Conservation (phyloP, 2,113 vertebrate genomes). For the Bos javanicus region DNA sequence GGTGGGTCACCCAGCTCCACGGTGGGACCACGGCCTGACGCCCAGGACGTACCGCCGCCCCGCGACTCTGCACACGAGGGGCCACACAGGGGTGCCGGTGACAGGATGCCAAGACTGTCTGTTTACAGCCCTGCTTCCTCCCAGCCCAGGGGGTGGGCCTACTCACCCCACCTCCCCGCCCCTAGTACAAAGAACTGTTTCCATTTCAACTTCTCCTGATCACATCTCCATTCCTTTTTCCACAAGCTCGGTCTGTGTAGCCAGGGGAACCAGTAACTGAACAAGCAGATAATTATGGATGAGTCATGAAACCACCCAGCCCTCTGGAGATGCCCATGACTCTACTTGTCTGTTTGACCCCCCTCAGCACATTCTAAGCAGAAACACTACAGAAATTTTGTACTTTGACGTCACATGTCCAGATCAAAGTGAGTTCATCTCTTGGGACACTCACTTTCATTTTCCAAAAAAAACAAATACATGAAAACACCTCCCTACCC, state of each 20-base stretch:
- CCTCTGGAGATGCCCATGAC: background rate
- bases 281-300: constrained; percentile 14
- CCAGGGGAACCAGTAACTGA: constrained; percentile 28
- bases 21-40: background rate
- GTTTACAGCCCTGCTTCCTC: background rate
- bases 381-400: background rate
- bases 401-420: background rate
- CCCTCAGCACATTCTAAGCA: background rate
- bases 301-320: constrained; percentile 40
- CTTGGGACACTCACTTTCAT: background rate
- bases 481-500: background rate
- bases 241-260: constrained; percentile 21
- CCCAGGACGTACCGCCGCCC: background rate
- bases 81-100: rapidly evolving
- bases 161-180: background rate
- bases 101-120: background rate
- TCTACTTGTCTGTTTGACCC: background rate
- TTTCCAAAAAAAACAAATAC: background rate
- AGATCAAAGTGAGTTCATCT: constrained; percentile 5
- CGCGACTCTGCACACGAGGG: rapidly evolving
- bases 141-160: background rate
- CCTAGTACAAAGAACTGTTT: background rate
- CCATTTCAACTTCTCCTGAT: constrained; percentile 22
- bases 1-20: no score
- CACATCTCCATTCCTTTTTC: constrained; percentile 11